Evolutionary conservation across 2,797 vertebrate genomes (phyloP).

Genomic region (Platyrinchus mystaceus): DNA sequence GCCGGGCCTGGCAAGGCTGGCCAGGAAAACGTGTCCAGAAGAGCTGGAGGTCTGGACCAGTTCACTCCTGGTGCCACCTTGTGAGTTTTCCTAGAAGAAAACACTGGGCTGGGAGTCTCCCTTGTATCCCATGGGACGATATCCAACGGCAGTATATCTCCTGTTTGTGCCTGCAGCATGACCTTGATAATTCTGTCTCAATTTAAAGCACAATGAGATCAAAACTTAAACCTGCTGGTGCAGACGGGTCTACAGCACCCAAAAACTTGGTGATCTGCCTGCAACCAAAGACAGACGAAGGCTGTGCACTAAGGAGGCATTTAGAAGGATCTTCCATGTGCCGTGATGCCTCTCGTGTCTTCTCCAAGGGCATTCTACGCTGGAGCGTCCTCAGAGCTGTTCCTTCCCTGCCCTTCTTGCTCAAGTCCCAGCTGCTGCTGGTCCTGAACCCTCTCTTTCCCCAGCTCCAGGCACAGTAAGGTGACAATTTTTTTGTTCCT

Average conservation of each 20-base stretch:
- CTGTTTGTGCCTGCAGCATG: not conserved
- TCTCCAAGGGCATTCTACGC: not conserved
- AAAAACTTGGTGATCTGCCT: not conserved
- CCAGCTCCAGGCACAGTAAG: not conserved
- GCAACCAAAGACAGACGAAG: not conserved
- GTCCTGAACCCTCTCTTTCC: not conserved
- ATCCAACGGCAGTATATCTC: not conserved
- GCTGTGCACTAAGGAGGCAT: not conserved
- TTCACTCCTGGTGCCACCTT: accelerated
- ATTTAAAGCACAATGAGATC: not conserved
- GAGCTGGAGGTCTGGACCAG: accelerated
- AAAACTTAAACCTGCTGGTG: not conserved
- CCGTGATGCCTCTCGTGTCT: not conserved
- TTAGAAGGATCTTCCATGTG: accelerated
- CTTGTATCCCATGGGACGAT: accelerated
- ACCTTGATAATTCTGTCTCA: not conserved
- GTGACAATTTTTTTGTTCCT: not conserved
- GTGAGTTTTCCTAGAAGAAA: not conserved
- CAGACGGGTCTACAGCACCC: not conserved
- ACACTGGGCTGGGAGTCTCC: not conserved
- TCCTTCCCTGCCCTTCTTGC: not conserved
- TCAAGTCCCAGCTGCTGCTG: not conserved
- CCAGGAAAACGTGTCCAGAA: accelerated
- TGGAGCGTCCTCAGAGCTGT: not conserved
- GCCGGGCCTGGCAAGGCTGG: not conserved